These are phyloP conservation scores for Pinctada fucata DNA, from an alignment of 2,888 invertebrate genomes.

Conservation along the genomic window DNA sequence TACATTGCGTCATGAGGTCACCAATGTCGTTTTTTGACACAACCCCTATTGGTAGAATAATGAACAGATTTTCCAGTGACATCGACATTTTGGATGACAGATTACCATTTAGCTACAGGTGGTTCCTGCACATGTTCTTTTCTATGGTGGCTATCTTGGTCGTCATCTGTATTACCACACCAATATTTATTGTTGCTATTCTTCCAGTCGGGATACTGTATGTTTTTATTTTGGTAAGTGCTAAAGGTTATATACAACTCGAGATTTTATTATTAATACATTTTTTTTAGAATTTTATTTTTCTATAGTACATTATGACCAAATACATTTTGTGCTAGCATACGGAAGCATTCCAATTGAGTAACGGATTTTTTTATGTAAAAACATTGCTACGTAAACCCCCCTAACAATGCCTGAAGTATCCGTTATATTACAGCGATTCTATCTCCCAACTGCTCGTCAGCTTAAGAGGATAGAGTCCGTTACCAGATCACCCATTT, in stretches of 20 bases:
- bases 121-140: conserved; percentile 49
- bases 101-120: conserved; percentile 45
- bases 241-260: no score
- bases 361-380: no score
- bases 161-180: conserved; percentile 74
- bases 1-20: conserved; percentile 57
- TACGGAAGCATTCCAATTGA: no score
- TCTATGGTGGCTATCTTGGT: conserved; percentile 70
- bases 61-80: conserved; percentile 71
- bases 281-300: no score
- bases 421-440: conserved; percentile 60
- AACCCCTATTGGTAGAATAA: conserved; percentile 75
- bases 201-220: conserved; percentile 74
- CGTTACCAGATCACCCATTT: conserved; percentile 74
- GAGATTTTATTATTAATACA: no score
- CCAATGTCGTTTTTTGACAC: conserved; percentile 75
- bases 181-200: conserved; percentile 69
- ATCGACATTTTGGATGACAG: conserved; percentile 63
- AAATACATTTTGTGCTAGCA: no score
- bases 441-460: conserved; percentile 78
- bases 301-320: no score
- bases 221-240: not conserved
- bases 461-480: conserved; percentile 76
- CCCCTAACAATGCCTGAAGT: no score
- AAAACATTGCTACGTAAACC: no score